Evolutionary conservation across 2,797 vertebrate species (phyloP), one percentile per base, ranked within the genome.

Genomic region (Hapalemur alaotrensis): DNA sequence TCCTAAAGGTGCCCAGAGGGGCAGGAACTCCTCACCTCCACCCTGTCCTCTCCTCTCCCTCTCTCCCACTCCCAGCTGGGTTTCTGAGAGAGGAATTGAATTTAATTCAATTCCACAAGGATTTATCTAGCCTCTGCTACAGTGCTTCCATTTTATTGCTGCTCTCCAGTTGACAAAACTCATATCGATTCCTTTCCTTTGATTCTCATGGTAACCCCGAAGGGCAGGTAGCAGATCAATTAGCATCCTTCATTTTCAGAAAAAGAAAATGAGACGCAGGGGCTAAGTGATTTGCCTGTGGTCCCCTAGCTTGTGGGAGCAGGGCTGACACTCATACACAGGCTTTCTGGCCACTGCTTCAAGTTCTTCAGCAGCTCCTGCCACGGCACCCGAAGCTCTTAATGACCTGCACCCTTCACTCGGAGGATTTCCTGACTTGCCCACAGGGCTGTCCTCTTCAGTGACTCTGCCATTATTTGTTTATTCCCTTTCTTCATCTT

Each of bases 211-310:
- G 1, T 59, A 91, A 95, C 30, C 59, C 43, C 35, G 50, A 94
- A 80, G 87, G 63, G 84, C 43, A 28, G 50, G 52, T 11, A 63
- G 38, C 38, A 80, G 59, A 76, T 63, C 82, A 86, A 57, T 80
- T 69, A 57, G 43, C 63, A 84, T 54, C 50, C 41, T 92, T 91
- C 79, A 83, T 61, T 89, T 89, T 72, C 70, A 92, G 84, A 76
- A 67, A 93, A 80, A 86, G 78, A 63, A 96, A 86, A 48, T 6
- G 46, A 72, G 38, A 57, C 25, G 12, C 35, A 17, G 8, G 61
- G 38, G 75, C 41, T 73, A 89, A 65, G 61, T 54, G 83, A 43
- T 35, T 95, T 67, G 46, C 32, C 61, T 38, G 28, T 43, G 38
- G 67, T 86, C 50, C 8, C 32, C 38, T 30, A 46, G 11, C 38